These are phyloP conservation scores for Tokudaia tokunoshimensis DNA, from an alignment of 2,797 vertebrate genomes.

Conservation along the genomic window DNA sequence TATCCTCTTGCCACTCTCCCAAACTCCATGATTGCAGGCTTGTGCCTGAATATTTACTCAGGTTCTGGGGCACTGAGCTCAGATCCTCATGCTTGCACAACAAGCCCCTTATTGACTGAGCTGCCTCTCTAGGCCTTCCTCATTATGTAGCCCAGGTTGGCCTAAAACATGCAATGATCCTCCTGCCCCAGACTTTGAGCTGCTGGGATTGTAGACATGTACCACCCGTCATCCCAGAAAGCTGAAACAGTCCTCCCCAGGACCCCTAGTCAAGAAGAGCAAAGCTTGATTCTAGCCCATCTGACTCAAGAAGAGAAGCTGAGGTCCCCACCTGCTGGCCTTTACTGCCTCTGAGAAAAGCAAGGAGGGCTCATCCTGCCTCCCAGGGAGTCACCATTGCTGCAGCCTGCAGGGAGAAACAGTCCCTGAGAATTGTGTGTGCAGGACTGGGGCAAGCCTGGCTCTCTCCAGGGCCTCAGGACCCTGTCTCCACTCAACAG, in stretches of 20 bases:
- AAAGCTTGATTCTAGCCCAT: background rate
- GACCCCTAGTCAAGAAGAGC: background rate
- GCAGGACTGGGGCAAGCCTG: too few species aligned
- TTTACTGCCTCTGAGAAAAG: background rate
- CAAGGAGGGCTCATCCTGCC: background rate
- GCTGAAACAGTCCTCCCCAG: background rate
- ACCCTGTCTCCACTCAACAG: background rate
- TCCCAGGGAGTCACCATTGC: background rate
- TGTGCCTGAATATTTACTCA: background rate
- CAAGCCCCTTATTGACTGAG: background rate
- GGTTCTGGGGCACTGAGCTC: background rate
- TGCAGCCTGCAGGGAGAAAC: background rate
- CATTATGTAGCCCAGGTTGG: background rate
- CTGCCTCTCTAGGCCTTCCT: background rate
- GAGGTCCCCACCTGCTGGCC: background rate
- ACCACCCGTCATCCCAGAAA: background rate
- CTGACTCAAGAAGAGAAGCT: background rate
- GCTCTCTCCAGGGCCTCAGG: background rate
- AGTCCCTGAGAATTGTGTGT: fast-evolving
- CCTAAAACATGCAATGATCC: background rate
- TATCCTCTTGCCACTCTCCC: too few species aligned
- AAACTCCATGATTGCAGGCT: background rate
- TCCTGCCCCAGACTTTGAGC: background rate
- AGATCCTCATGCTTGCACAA: background rate
- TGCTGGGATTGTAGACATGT: background rate